Evolutionary conservation across 2,797 vertebrate species (phyloP), one percentile per base, ranked within the genome.

Genomic region (Gymnothorax javanicus): DNA sequence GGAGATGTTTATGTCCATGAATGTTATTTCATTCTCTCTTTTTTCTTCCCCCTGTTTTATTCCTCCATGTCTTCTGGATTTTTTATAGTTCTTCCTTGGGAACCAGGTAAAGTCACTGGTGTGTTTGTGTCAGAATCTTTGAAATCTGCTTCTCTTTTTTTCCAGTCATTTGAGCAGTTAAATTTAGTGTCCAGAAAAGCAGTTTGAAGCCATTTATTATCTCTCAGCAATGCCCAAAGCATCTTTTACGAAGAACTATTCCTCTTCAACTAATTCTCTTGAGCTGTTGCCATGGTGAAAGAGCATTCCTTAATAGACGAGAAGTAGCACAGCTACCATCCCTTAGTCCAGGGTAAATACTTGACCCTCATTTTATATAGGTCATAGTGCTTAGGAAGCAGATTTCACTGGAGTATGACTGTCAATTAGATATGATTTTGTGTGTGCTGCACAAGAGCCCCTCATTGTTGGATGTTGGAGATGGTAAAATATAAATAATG

Each of bases 71-170:
- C 93, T 89, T 7, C 94, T 87, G 95, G 95, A 96, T 94, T 93
- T 96, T 91, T 96, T 97, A 0, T 98, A 99, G 98, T 99, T 99
- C 98, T 99, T 99, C 99, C 99, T 99, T 96, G 99, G 99, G 96
- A 99, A 99, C 95, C 99, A 99, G 99, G 99, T 99, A 99, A 97
- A 97, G 97, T 98, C 95, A 94, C 93, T 92, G 92, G 92, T 81
- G 75, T 90, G 90, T 93, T 92, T 89, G 90, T 89, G 90, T 88
- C 56, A 27, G 87, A 91, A 90, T 8, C 89, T 69, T 90, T 93
- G 95, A 93, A 95, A 94, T 89, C 93, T 93, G 94, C 93, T 94
- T 88, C 89, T 59, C 13, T 79, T 43, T 79, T 43, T 57, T 83
- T 87, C 84, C 82, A 82, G 86, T 50, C 27, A 85, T 69, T 43